A percentile compares a stretch with the other conserved stretches of the same genome.
phyloP scores from a whole-genome alignment of 2,888 invertebrate genomes.

The Arctia plantaginis region DNA sequence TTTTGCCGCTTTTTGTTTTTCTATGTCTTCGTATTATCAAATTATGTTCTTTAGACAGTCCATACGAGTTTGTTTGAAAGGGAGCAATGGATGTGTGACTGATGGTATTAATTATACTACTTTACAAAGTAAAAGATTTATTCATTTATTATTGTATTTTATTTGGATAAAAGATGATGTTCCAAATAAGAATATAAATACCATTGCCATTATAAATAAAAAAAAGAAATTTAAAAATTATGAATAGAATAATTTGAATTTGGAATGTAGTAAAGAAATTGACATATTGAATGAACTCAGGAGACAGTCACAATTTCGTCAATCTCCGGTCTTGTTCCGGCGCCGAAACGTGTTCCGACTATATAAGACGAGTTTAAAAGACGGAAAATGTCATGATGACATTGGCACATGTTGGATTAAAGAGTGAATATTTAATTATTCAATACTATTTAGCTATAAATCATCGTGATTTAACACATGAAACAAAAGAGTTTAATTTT shows the following conservation, averaged over 20 bases:
- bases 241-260: neutral
- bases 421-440: slow-evolving; percentile 1
- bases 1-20: slow-evolving; percentile 68
- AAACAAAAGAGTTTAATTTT: slow-evolving; percentile 30
- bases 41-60: slow-evolving; percentile 49
- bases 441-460: slow-evolving; percentile 24
- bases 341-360: slow-evolving; percentile 56
- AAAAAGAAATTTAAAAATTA: neutral
- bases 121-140: neutral
- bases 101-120: slow-evolving; percentile 12
- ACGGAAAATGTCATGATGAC: slow-evolving; percentile 56
- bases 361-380: slow-evolving; percentile 46
- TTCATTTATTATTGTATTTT: neutral
- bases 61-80: slow-evolving; percentile 35
- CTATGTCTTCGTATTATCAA: slow-evolving; percentile 54
- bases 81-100: slow-evolving; percentile 14
- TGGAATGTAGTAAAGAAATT: slow-evolving; percentile 8
- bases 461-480: slow-evolving; percentile 31
- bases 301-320: slow-evolving; percentile 62
- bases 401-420: slow-evolving; percentile 58
- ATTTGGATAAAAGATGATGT: neutral
- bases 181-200: neutral
- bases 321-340: slow-evolving; percentile 67
- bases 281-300: slow-evolving; percentile 35
- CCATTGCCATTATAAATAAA: neutral